These are phyloP conservation scores for Odontamblyopus lacepedii DNA, from an alignment of 2,797 vertebrate genomes.

Conservation along the genomic window DNA sequence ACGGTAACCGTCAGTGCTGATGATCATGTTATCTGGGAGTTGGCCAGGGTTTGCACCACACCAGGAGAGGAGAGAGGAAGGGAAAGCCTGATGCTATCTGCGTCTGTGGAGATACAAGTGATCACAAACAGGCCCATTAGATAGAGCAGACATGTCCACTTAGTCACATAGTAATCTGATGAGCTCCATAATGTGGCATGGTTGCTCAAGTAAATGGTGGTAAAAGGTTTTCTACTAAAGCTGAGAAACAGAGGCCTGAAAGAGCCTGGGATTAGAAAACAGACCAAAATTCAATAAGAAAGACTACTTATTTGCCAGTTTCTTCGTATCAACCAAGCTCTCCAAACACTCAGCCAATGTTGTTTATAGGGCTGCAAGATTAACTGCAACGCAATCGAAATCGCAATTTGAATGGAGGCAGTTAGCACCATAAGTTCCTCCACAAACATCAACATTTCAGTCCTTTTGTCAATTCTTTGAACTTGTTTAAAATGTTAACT, in stretches of 20 bases:
- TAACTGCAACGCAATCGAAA: no score
- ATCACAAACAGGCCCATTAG: conserved; percentile 73
- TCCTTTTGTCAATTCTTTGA: no score
- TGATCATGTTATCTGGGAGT: conserved; percentile 74
- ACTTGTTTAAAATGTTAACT: no score
- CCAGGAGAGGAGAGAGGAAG: conserved; percentile 72
- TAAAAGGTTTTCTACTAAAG: conserved; percentile 43
- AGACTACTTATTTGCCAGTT: neutral
- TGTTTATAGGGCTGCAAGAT: neutral
- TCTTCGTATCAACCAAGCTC: neutral
- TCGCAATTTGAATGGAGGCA: no score
- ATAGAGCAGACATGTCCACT: conserved; percentile 70
- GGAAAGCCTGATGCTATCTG: conserved; percentile 70
- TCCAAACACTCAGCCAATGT: neutral
- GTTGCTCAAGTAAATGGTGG: conserved; percentile 30
- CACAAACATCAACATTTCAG: no score
- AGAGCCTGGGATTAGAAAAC: conserved; percentile 18
- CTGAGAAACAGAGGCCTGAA: conserved; percentile 13
- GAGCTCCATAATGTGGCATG: conserved; percentile 49
- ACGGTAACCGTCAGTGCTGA: conserved; percentile 83
- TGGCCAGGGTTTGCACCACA: conserved; percentile 70
- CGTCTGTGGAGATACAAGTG: conserved; percentile 54
- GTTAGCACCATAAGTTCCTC: no score
- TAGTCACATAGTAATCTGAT: conserved; percentile 70
- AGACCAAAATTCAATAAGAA: neutral